Evolutionary conservation across 2,888 invertebrate species (phyloP), one percentile per base, ranked within the genome.

Genomic region (Aplocera efformata): DNA sequence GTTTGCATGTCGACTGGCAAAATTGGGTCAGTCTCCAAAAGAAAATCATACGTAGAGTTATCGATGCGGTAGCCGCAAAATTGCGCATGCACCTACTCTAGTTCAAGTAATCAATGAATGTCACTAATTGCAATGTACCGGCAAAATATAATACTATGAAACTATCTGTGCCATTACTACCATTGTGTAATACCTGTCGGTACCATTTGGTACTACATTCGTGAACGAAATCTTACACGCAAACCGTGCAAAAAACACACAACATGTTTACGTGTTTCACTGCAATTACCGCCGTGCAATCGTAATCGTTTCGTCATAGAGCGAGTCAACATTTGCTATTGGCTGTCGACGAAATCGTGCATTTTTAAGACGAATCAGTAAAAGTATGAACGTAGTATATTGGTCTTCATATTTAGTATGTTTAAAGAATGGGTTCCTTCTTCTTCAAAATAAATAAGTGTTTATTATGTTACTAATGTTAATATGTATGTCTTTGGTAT

Each of bases 301-400:
- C 61, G 63, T 73, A 78, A 79, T 76, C 69, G 64, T 72, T 79
- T 80, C 74, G 78, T 77, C 77, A 79, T 65, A 72, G 66, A 67
- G 60, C 60, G 58, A 71, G 76, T 69, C 69, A 77, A 79, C 64
- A 75, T 62, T 66, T 58, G 48, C 48, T 47, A 53, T 63, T 65
- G 53, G 61, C 60, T 66, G 63, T 45, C 32, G 35, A 30, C 33
- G 35, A 36, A 38, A 41, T 41, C 21, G 22, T 32, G 32, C 35
- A 32, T 42, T 34, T 35, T 27, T 35, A 36, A 36, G 23, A 31
- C 42, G 26, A 41, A 35, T 39, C 32, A 20, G 20, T 5, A 6
- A 20, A 6, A n/a, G n/a, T n/a, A n/a, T n/a, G n/a, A n/a, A n/a
- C n/a, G n/a, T n/a, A n/a, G n/a, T n/a, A n/a, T n/a, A n/a, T n/a